Evolutionary conservation across 2,888 invertebrate genomes (phyloP), one percentile per base, ranked within the genome.

Genomic region (Polydrusus tereticollis): DNA sequence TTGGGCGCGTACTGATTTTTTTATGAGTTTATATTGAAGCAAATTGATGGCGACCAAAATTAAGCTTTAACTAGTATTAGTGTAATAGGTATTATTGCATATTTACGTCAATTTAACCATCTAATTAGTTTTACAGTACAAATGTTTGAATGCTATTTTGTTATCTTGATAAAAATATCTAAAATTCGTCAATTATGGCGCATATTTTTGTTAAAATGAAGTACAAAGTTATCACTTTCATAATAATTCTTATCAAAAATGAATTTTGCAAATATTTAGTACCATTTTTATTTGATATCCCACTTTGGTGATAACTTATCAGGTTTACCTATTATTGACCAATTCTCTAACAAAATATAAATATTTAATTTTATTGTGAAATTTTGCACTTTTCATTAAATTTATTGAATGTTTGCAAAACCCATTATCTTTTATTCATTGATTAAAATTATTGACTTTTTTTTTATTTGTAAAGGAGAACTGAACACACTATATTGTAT

Each of bases 141-240:
- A 68, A 72, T 65, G 20, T 36, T 69, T 78, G 77, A 80, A 80
- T 81, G 81, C 78, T 80, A 78, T 78, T 80, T 78, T 80, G 81
- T 73, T 80, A 75, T 77, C 69, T 75, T 70, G 74, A 78, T 72
- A 76, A 77, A 74, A 77, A 76, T 78, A 80, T 78, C 77, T 77
- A 80, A 79, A 80, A 72, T 77, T 80, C 82, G 82, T 82, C 81
- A 79, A 82, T 80, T 80, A 79, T 64, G 83, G 79, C 83, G 82
- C 82, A 81, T 84, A 83, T 84, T 84, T 84, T 85, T 84, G 82
- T 84, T 85, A 84, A 62, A 84, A 82, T 78, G 80, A 81, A 85
- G 85, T 85, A 85, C 85, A 85, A 85, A 84, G 81, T 76, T 79
- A 80, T 73, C 73, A 69, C 63, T 43, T 63, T 66, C 50, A 71